phyloP scores from a whole-genome alignment of 2,888 invertebrate species.

The Cenopis cana region DNA sequence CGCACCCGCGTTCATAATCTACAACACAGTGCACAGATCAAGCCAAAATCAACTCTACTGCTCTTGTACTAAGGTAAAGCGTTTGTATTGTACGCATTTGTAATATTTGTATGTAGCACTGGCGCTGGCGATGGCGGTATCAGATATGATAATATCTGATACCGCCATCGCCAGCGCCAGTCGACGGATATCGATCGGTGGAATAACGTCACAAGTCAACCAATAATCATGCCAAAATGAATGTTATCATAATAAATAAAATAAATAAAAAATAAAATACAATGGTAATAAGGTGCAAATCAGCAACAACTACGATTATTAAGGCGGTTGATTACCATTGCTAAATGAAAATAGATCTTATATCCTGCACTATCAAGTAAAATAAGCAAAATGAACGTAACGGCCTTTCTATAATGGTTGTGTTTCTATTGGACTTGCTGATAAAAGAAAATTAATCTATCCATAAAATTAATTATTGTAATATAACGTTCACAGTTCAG shows the following conservation, averaged over 20 bases:
- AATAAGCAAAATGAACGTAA: no score
- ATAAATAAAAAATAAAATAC: no score
- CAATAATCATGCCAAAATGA: conserved; percentile 6
- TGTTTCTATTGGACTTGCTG: no score
- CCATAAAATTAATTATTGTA: no score
- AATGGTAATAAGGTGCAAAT: no score
- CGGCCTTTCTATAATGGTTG: no score
- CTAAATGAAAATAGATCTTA: neutral
- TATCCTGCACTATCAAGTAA: no score
- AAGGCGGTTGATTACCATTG: neutral
- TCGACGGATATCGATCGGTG: neutral
- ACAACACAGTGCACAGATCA: neutral
- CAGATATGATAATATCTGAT: no score
- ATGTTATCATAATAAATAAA: neutral
- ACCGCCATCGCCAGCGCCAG: neutral
- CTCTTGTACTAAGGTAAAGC: neutral
- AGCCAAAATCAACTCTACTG: neutral
- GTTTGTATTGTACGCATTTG: no score
- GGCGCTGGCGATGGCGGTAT: no score
- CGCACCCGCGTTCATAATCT: neutral
- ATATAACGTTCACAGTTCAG: no score
- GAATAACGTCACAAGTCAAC: neutral
- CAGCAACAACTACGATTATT: neutral
- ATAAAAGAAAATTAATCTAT: neutral
- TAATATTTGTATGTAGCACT: no score